phyloP scores from a whole-genome alignment of 2,888 invertebrate species.

The Matsumyia berberina region DNA sequence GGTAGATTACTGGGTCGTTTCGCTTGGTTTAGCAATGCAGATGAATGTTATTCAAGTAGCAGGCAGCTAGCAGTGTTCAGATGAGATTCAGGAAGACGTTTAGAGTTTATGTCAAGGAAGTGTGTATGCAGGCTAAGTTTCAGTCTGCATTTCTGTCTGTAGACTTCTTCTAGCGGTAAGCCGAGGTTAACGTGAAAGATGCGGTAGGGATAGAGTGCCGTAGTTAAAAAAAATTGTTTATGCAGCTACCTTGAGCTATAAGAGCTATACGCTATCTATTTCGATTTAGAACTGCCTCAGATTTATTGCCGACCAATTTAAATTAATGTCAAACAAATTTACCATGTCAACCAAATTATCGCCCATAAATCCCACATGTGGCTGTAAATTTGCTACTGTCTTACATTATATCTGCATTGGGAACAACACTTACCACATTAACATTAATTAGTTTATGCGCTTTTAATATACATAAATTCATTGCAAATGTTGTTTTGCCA shows the following conservation, averaged over 20 bases:
- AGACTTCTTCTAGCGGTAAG: too few species aligned
- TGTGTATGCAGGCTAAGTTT: too few species aligned
- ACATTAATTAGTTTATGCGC: constrained; percentile 27
- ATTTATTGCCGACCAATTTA: neutral
- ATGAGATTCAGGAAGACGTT: too few species aligned
- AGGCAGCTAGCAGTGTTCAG: too few species aligned
- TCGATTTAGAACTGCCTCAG: neutral
- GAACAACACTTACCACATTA: constrained; percentile 15
- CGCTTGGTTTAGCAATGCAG: too few species aligned
- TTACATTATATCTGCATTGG: neutral
- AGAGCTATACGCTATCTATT: neutral
- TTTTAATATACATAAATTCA: constrained; percentile 1
- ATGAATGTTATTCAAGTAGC: too few species aligned
- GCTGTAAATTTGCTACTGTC: constrained; percentile 21
- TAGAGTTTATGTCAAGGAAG: too few species aligned
- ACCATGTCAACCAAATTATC: constrained; percentile 24
- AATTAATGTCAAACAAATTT: constrained; percentile 14
- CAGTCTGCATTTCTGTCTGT: too few species aligned
- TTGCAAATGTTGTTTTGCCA: neutral
- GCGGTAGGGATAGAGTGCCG: too few species aligned
- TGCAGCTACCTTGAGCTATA: constrained; percentile 12
- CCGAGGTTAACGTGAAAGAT: too few species aligned
- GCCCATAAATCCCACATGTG: constrained; percentile 26
- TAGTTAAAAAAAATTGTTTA: too few species aligned
- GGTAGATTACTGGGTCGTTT: too few species aligned